phyloP scores from a whole-genome alignment of 1,140 invertebrate species.

The Helicoverpa armigera region DNA sequence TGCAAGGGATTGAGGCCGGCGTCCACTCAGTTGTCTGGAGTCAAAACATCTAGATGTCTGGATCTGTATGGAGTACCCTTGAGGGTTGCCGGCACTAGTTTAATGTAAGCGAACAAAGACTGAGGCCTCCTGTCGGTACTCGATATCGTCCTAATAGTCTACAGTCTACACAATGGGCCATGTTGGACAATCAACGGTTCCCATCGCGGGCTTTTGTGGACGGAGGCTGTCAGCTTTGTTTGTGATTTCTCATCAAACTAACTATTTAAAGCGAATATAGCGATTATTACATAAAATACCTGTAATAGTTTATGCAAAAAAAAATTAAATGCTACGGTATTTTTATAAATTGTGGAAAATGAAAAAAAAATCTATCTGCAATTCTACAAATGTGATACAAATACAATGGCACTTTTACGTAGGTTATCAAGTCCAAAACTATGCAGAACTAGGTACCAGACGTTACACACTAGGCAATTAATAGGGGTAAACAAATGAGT shows the following conservation, averaged over 20 bases:
- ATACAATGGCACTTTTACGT: no score
- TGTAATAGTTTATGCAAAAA: no score
- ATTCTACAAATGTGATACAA: no score
- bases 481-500: no score
- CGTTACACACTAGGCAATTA: no score
- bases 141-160: constrained; percentile 26
- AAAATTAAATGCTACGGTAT: no score
- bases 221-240: background rate
- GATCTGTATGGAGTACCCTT: background rate
- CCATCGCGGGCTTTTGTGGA: constrained; percentile 13
- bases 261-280: no score
- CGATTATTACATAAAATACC: no score
- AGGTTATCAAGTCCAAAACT: no score
- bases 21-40: background rate
- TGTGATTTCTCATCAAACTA: background rate
- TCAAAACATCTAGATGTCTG: constrained; percentile 29
- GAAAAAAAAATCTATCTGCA: no score
- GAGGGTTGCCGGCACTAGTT: constrained; percentile 22
- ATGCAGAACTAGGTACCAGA: no score
- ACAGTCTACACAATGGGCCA: constrained; percentile 25
- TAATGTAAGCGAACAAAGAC: constrained; percentile 26
- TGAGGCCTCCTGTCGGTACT: background rate
- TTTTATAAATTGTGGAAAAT: background rate
- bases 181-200: constrained; percentile 19
- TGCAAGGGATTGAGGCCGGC: constrained; percentile 13